Base-by-base conservation (phyloP, 2,888 invertebrate genomes). In the Caenorhabditis uteleia region DNA sequence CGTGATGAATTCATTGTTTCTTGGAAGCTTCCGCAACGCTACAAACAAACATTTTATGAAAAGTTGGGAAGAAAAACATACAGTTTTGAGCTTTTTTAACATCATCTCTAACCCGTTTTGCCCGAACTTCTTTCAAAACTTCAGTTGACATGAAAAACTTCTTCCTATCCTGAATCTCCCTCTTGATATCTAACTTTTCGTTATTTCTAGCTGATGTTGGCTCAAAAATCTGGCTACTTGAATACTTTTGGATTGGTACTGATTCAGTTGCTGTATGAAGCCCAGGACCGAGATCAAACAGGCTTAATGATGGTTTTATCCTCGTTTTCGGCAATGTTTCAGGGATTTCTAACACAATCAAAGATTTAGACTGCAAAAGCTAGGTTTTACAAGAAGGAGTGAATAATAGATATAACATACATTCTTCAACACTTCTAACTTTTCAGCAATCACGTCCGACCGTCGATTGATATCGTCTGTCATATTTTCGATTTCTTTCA, bases 131-230 rank as follows among this genome's bases (percentile, higher is more conserved):
- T 20, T 27, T 47, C 33, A 57, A 18, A 1, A 53, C 56, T 18
- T 50, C 38, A 33, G 57, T 68, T n/a, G 67, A 43, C 5, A 65
- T 43, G 23, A 50, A 72, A 43, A 69, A 65, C 43, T 68, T 62
- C 27, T 72, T 69, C 23, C 58, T 33, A 18, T 61, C 50, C 3
- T 68, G 51, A 14, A 72, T 46, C 38, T 67, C 67, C 0, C 7
- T 5, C n/a, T 69, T 72, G 29, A 72, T 46, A 16, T 66, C 69
- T 3, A 55, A 49, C 39, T 33, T 16, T 45, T 45, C 29, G 43
- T 3, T 43, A 20, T 7, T 20, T 38, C 38, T 38, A 5, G 8
- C 8, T 25, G 20, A 12, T 25, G 40, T 14, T 23, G 8, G 10
- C 14, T 8, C 8, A 3, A 16, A n/a, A n/a, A 40, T 40, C 14